phyloP scores from a whole-genome alignment of 2,113 vertebrate genomes.

The Thunnus maccoyii region DNA sequence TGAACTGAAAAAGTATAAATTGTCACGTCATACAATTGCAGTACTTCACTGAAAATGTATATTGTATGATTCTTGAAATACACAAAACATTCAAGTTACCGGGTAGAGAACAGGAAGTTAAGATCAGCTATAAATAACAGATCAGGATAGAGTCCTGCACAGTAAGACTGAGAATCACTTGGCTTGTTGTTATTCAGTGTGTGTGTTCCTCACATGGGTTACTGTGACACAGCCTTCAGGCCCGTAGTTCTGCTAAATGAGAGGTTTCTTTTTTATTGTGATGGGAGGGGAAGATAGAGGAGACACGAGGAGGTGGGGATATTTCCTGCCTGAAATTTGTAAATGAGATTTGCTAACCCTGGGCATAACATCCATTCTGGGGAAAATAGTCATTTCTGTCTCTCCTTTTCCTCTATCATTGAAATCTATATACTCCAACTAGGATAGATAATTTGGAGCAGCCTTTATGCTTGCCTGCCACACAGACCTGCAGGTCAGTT shows the following conservation, averaged over 20 bases:
- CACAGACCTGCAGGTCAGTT: constrained; percentile 25
- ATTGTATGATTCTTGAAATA: too few relatives aligned
- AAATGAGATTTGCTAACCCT: constrained; percentile 76
- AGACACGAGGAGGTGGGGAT: constrained; percentile 23
- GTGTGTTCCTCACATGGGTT: constrained; percentile 1
- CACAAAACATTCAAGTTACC: too few relatives aligned
- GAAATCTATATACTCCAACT: constrained; percentile 42
- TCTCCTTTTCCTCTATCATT: constrained; percentile 34
- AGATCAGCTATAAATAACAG: neutral
- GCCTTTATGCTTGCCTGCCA: constrained; percentile 37
- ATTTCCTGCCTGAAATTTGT: constrained; percentile 59
- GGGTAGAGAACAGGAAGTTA: neutral
- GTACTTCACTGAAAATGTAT: too few relatives aligned
- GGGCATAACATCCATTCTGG: constrained; percentile 50
- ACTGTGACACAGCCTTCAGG: constrained; percentile 38
- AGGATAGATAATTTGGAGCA: constrained; percentile 19
- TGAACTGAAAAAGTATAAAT: neutral
- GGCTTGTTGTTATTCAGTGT: neutral
- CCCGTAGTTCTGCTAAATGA: constrained; percentile 48
- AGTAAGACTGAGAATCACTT: constrained; percentile 1
- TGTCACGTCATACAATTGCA: too few relatives aligned
- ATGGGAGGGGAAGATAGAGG: constrained; percentile 35
- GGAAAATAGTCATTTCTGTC: constrained; percentile 46
- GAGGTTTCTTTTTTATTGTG: constrained; percentile 43
- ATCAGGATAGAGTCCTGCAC: neutral